Conservation (phyloP, 2,113 vertebrate species). For the Nothocercus julius region DNA sequence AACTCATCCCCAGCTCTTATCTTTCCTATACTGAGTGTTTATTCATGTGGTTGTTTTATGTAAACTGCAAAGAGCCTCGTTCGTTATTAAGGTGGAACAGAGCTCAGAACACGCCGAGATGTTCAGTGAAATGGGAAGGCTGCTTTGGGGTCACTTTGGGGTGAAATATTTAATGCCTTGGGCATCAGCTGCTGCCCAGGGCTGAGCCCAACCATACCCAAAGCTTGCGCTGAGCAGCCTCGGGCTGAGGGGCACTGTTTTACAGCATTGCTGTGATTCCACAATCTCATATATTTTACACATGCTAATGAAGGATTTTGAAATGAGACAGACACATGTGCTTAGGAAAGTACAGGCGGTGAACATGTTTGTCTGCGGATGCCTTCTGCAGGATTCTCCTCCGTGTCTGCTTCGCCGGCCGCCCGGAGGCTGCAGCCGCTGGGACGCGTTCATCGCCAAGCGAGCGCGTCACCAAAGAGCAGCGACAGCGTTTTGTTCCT, state of each 20-base stretch:
- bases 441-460: neutral
- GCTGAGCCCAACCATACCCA: neutral
- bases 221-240: neutral
- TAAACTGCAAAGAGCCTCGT: too few species aligned
- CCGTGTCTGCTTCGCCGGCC: neutral
- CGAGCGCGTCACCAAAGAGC: neutral
- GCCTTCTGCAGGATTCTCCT: neutral
- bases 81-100: conserved; percentile 23
- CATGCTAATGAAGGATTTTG: neutral
- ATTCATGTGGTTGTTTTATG: neutral
- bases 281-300: neutral
- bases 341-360: neutral
- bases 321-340: neutral
- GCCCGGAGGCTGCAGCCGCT: neutral
- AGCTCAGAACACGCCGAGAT: neutral
- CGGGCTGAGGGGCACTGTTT: neutral
- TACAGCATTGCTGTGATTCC: neutral
- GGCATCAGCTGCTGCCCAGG: neutral
- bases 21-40: conserved; percentile 37
- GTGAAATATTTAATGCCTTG: neutral
- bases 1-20: conserved; percentile 32
- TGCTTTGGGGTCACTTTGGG: neutral
- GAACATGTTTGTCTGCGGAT: neutral
- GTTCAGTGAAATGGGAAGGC: neutral
- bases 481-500: neutral